These are phyloP conservation scores for Tangara arthus DNA, from an alignment of 2,797 vertebrate genomes.

Conservation along the genomic window DNA sequence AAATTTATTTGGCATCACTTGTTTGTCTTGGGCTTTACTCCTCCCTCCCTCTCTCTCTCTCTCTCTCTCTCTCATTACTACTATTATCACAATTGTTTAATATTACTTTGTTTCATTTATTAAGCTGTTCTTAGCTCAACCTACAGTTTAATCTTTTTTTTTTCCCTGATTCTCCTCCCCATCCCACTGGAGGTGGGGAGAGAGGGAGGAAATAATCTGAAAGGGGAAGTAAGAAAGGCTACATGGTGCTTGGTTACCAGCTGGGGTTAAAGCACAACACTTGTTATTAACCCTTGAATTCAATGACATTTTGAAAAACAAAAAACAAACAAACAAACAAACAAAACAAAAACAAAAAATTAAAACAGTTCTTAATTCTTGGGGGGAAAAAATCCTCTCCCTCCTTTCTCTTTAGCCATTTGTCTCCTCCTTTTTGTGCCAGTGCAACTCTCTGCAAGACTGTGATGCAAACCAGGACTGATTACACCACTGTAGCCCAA, in stretches of 20 bases:
- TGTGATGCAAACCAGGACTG: not conserved
- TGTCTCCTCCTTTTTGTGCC: not conserved
- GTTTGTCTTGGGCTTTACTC: not conserved
- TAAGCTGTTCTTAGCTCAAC: not conserved
- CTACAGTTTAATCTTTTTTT: not conserved
- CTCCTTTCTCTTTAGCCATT: not conserved
- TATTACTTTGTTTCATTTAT: not conserved
- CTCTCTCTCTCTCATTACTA: not conserved
- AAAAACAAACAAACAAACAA: too few species aligned
- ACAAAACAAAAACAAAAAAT: accelerated
- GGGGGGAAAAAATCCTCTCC: not conserved
- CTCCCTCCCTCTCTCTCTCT: too few species aligned
- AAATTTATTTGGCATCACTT: not conserved
- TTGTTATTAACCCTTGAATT: not conserved
- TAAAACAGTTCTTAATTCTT: not conserved
- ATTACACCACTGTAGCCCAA: not conserved
- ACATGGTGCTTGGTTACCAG: not conserved
- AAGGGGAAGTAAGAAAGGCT: not conserved
- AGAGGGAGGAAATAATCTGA: not conserved
- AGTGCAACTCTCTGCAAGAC: not conserved
- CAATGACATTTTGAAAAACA: not conserved
- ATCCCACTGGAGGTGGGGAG: not conserved
- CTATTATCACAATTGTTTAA: not conserved
- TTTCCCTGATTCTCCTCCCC: not conserved
- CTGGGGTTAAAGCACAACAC: not conserved